Evolutionary conservation across 2,888 invertebrate species (phyloP).

Genomic region (Romanomermis culicivorax): DNA sequence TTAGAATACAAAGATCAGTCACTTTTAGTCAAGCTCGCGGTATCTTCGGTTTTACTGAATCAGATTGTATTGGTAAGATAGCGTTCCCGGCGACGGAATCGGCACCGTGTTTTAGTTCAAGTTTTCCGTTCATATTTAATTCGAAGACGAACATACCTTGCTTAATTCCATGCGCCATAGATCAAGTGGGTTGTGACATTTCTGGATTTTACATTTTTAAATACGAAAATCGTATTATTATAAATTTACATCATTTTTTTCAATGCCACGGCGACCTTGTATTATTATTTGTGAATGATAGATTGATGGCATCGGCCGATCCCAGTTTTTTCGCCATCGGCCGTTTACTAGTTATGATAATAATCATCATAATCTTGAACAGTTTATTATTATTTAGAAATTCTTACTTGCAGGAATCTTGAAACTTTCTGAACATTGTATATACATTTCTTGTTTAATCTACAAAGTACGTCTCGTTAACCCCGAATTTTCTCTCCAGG

Average conservation of each 20-base stretch:
- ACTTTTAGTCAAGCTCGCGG: slow-evolving; percentile 94
- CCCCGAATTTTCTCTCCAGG: slow-evolving; percentile 34
- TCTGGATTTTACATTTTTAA: background rate
- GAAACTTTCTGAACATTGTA: too few relatives aligned
- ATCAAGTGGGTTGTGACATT: too few relatives aligned
- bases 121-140: slow-evolving; percentile 30
- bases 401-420: background rate
- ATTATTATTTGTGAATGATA: too few relatives aligned
- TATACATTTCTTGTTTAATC: too few relatives aligned
- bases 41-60: slow-evolving; percentile 91
- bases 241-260: background rate
- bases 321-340: too few relatives aligned
- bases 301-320: too few relatives aligned
- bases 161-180: slow-evolving; percentile 91
- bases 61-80: slow-evolving; percentile 86
- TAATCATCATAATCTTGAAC: too few relatives aligned
- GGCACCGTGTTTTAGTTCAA: slow-evolving; percentile 45
- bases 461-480: background rate
- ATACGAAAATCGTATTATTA: background rate
- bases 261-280: background rate
- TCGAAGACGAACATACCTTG: slow-evolving; percentile 51
- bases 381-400: background rate
- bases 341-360: too few relatives aligned
- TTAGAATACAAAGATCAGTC: slow-evolving; percentile 72
- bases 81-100: slow-evolving; percentile 89